Percentiles rank a stretch among this genome's conserved stretches.
These are phyloP conservation scores for Motacilla tschutschensis DNA, from an alignment of 2,113 vertebrate species.

Conservation along the genomic window DNA sequence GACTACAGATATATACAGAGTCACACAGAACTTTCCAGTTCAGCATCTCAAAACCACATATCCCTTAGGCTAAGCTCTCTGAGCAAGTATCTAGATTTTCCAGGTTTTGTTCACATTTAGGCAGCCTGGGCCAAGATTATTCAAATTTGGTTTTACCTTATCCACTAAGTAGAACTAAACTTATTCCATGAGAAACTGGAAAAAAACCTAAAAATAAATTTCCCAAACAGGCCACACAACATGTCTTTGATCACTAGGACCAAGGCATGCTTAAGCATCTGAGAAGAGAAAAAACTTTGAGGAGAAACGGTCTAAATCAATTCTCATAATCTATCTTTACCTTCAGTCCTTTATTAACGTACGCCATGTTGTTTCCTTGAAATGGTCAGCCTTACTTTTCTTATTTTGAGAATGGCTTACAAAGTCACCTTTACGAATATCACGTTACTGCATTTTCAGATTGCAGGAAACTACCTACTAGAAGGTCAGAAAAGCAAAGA, in stretches of 20 bases:
- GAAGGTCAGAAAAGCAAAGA: neutral
- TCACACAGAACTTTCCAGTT: neutral
- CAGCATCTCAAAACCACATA: neutral
- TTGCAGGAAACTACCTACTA: neutral
- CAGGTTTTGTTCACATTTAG: neutral
- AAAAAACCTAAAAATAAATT: neutral
- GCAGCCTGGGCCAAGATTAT: neutral
- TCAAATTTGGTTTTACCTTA: neutral
- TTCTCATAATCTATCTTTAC: neutral
- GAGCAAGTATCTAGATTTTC: neutral
- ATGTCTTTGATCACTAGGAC: neutral
- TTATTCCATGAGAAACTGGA: neutral
- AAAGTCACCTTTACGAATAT: neutral
- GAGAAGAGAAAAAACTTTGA: neutral
- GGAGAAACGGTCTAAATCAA: neutral
- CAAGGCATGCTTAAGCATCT: neutral
- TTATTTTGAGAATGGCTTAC: neutral
- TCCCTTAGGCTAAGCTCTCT: neutral
- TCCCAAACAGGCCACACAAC: neutral
- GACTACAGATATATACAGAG: neutral
- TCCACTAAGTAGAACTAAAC: neutral
- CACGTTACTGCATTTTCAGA: neutral
- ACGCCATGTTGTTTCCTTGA: rapidly evolving
- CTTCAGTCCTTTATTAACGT: neutral
- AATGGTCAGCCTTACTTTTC: neutral